These are phyloP conservation scores for Dromococcyx pavoninus DNA, from an alignment of 2,797 vertebrate genomes.

Conservation along the genomic window DNA sequence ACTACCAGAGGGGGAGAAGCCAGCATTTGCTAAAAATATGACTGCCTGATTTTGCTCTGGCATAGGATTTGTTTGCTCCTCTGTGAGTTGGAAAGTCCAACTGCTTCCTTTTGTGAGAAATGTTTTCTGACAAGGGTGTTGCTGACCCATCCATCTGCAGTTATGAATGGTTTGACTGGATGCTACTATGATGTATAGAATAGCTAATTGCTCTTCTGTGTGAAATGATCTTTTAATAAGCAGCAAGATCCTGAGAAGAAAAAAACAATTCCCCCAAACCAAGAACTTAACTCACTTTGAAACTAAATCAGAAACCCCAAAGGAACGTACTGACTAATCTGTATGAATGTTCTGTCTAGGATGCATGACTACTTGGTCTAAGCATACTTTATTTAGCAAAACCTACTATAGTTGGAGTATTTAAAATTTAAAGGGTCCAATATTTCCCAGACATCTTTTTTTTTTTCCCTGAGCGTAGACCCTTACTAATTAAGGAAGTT, in stretches of 20 bases:
- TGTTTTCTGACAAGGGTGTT: neutral
- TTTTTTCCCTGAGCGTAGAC: neutral
- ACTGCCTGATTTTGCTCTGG: neutral
- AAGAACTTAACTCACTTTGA: neutral
- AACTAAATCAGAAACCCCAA: neutral
- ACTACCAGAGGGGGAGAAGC: neutral
- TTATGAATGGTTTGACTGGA: neutral
- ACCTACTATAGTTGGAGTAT: neutral
- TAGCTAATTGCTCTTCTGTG: neutral
- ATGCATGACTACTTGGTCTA: neutral
- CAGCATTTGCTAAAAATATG: constrained; percentile 17
- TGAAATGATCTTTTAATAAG: neutral
- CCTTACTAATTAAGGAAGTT: constrained; percentile 52
- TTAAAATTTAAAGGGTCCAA: constrained; percentile 7
- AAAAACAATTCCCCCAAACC: neutral
- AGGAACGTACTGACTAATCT: neutral
- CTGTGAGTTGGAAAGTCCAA: neutral
- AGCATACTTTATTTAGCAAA: constrained; percentile 8
- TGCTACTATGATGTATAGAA: neutral
- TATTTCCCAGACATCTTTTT: neutral
- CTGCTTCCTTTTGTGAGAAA: neutral
- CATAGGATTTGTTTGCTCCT: neutral
- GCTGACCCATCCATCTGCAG: neutral
- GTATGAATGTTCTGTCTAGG: neutral
- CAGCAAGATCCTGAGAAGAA: neutral